Conservation (phyloP, 2,797 vertebrate genomes). For the Gymnothorax reevesii region DNA sequence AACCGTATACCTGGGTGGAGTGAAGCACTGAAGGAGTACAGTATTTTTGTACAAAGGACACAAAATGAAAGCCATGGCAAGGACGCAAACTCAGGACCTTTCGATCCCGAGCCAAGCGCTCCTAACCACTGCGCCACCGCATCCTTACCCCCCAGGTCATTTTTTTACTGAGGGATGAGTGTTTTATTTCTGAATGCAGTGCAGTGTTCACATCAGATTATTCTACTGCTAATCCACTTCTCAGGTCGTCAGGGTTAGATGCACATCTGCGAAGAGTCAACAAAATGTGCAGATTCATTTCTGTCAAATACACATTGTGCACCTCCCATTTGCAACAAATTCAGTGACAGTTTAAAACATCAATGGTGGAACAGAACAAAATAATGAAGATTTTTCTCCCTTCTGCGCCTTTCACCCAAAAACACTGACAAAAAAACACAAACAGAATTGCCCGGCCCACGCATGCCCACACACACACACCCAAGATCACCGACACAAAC, state of each 20-base stretch:
- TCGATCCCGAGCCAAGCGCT: too few species aligned
- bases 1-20: too few species aligned
- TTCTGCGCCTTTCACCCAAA: conserved; percentile 28
- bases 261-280: neutral
- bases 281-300: neutral
- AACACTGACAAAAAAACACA: conserved; percentile 25
- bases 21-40: too few species aligned
- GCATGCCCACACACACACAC: neutral
- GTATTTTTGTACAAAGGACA: too few species aligned
- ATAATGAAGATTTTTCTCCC: neutral
- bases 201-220: neutral
- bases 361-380: neutral
- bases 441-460: conserved; percentile 40
- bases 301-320: neutral
- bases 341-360: neutral
- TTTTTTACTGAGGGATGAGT: too few species aligned
- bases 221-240: neutral
- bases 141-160: too few species aligned
- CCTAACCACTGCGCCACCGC: too few species aligned
- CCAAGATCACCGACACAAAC: conserved; percentile 30
- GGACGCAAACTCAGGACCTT: too few species aligned
- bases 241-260: neutral
- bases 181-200: too few species aligned
- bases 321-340: neutral
- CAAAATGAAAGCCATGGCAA: too few species aligned